phyloP scores from a whole-genome alignment of 1,140 invertebrate genomes.

The Lucilia cuprina region DNA sequence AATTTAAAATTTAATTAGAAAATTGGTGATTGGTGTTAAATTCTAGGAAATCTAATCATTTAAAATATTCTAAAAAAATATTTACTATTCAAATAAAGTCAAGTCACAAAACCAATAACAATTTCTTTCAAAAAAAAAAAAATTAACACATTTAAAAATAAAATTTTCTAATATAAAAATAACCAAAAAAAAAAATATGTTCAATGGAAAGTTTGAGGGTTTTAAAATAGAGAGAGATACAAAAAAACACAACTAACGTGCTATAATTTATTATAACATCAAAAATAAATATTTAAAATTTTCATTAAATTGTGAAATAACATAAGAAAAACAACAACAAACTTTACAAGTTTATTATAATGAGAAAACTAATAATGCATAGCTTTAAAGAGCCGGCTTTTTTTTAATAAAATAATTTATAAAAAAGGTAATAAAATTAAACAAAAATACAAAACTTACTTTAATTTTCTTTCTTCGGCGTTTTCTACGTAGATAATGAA shows the following conservation, averaged over 20 bases:
- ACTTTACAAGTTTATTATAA: too few species aligned
- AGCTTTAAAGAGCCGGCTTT: background rate
- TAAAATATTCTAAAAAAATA: too few species aligned
- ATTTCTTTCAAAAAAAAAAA: background rate
- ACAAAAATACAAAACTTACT: slow-evolving; percentile 22
- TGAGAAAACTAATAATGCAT: too few species aligned
- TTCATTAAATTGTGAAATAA: background rate
- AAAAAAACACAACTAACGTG: background rate
- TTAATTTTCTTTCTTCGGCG: slow-evolving; percentile 39
- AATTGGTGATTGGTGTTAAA: too few species aligned
- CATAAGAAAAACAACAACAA: background rate
- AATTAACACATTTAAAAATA: background rate
- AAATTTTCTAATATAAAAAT: background rate
- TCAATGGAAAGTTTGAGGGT: background rate
- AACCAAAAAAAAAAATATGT: too few species aligned
- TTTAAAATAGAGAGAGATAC: background rate
- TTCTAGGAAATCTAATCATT: too few species aligned
- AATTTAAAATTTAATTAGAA: too few species aligned
- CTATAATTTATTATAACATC: background rate
- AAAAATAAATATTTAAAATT: background rate
- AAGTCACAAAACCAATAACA: background rate
- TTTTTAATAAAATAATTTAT: too few species aligned
- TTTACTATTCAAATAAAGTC: too few species aligned
- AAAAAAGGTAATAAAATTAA: too few species aligned
- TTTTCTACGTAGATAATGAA: slow-evolving; percentile 39